phyloP scores from a whole-genome alignment of 2,797 vertebrate species.

The Pipistrellus kuhlii region DNA sequence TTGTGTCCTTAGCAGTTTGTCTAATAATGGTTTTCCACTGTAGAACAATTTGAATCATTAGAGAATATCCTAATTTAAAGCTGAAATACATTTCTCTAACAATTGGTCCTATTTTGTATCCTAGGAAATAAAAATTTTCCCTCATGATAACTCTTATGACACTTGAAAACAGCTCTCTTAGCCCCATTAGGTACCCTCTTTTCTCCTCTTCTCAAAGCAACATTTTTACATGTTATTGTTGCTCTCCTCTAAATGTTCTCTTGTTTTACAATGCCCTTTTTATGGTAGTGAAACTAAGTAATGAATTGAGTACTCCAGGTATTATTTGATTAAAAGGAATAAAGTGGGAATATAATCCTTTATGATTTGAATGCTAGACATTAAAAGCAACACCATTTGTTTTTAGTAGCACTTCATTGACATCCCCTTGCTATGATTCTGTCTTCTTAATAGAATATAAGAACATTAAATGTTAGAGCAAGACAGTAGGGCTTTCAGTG shows the following conservation, averaged over 20 bases:
- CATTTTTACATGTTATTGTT: slow-evolving; percentile 1
- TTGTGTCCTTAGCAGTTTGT: background rate
- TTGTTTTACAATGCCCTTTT: slow-evolving; percentile 19
- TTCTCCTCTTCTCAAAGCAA: background rate
- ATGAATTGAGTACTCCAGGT: background rate
- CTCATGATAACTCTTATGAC: background rate
- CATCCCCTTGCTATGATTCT: background rate
- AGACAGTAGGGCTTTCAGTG: background rate
- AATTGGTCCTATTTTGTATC: background rate
- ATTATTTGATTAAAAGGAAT: background rate
- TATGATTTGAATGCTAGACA: background rate
- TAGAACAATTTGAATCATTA: background rate
- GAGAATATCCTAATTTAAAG: background rate
- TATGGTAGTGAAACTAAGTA: background rate
- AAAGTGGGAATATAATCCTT: background rate
- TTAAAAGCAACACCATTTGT: background rate
- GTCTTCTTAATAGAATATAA: background rate
- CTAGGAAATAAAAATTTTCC: background rate
- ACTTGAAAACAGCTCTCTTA: slow-evolving; percentile 51
- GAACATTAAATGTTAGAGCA: background rate
- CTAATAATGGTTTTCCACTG: background rate
- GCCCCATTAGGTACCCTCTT: background rate
- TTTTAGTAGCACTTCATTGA: background rate
- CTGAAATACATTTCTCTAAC: slow-evolving; percentile 31
- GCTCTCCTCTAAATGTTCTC: background rate